Base-by-base conservation (phyloP, 2,888 invertebrate species). In the Amiota communis region DNA sequence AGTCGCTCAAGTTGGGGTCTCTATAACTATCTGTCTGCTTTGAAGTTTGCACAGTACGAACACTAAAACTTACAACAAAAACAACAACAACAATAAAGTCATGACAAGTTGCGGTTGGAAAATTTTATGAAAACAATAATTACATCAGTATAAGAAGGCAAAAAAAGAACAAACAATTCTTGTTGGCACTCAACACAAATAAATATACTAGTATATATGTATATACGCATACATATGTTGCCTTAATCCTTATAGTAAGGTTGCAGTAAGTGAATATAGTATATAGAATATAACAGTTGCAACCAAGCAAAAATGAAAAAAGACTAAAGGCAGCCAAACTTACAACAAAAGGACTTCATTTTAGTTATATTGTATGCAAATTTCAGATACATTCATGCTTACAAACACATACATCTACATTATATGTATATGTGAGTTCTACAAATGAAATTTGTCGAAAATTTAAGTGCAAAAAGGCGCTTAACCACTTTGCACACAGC, bases 331-430 rank as follows among this genome's bases (percentile, higher is more conserved):
- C n/a, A 51, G 53, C 53, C 12, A n/a, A 51, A 51, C 53, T 51
- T 51, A n/a, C 53, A 51, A 51, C 12, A 51, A 51, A 36, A 17
- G 17, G 59, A 59, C 59, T 15, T 17, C n/a, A 59, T 59, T 59
- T 59, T 59, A 59, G 59, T 15, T 59, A 59, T 59, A 59, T 59
- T 59, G 59, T 59, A 59, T 59, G 59, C 59, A 59, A 59, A 59
- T 17, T 59, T 11, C 17, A n/a, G 17, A 17, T 23, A 23, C 23
- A 23, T 20, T n/a, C n/a, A 53, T 36, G 2, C 53, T 23, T 23
- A 23, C 23, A 23, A 23, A 53, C n/a, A 4, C 12, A n/a, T n/a
- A 53, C 13, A 12, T 10, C 12, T 53, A n/a, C 12, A 8, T 10
- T 12, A 12, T n/a, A 53, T 2, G 23, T 53, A 12, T 53, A 12